These are phyloP conservation scores for Gymnosoma rotundatum DNA, from an alignment of 2,888 invertebrate species.

Conservation along the genomic window DNA sequence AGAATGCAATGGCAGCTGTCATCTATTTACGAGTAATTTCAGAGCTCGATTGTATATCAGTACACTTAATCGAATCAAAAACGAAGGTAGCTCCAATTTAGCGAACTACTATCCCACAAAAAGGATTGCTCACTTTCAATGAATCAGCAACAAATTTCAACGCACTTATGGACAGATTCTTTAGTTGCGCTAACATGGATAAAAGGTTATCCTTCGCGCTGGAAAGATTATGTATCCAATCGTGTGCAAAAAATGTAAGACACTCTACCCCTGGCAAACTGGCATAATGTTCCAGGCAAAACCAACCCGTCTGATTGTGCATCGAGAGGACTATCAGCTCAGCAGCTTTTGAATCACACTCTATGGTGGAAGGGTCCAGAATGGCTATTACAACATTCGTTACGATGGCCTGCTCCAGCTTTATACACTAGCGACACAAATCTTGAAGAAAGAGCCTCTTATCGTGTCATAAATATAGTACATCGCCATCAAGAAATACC, in stretches of 20 bases:
- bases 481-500: no score
- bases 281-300: constrained; percentile 19
- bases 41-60: constrained; percentile 5
- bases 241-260: neutral
- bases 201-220: constrained; percentile 31
- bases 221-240: constrained; percentile 12
- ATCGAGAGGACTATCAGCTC: constrained; percentile 39
- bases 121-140: constrained; percentile 24
- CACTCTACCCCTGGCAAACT: constrained; percentile 13
- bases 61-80: constrained; percentile 25
- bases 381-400: constrained; percentile 42
- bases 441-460: neutral
- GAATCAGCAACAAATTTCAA: constrained; percentile 9
- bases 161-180: constrained; percentile 24
- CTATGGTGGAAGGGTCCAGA: constrained; percentile 48
- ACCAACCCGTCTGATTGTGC: constrained; percentile 24
- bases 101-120: constrained; percentile 27
- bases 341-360: constrained; percentile 36
- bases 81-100: constrained; percentile 35
- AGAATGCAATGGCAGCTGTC: constrained; percentile 41
- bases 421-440: neutral
- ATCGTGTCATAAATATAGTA: no score
- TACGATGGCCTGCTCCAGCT: constrained; percentile 32
- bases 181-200: constrained; percentile 33
- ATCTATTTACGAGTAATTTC: constrained; percentile 27